Evolutionary conservation across 2,113 vertebrate species (phyloP), one percentile per base, ranked within the genome.

Genomic region (Myotis yumanensis): DNA sequence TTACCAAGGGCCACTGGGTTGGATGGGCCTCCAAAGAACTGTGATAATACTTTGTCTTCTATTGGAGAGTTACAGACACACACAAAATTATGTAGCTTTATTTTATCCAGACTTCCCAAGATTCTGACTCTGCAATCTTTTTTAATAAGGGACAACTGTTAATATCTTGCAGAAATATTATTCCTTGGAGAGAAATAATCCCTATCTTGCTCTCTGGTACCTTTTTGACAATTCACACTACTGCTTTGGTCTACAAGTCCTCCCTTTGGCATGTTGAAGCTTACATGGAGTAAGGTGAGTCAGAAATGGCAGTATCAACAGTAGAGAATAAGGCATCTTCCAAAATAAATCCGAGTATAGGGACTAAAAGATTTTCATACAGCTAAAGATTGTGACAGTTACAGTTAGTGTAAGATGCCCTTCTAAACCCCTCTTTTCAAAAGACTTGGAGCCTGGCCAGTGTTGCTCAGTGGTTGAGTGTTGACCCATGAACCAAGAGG

Each of bases 21-120:
- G 4, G 22, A 7, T 14, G 37, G 18, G 14, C 2, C 0, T 28
- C 18, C 4, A 52, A 28, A n/a, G 28, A 82, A 7, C 40, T 28
- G 3, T 68, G 11, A 35, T 54, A 59, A 64, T 48, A 28, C 7
- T 86, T 75, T 5, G 8, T 46, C 51, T 92, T 89, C 22, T 32
- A 11, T 75, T 73, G 54, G 52, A 32, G 25, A 77, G 32, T 77
- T 71, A 86, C 2, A 82, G 32, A 81, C 18, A 83, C n/a, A 48
- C 22, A 87, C 23, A 92, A 25, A 81, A 77, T n/a, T 72, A 64
- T 37, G 40, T 25, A 57, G 12, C 28, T 75, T 91, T 40, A 16
- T 68, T 94, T 93, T 85, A 89, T 71, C 14, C 22, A 91, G 30
- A 28, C 14, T 85, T 91, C 54, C 37, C 14, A 82, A 71, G 18